Evolutionary conservation across 2,113 vertebrate genomes (phyloP).

Genomic region (Rattus rattus): DNA sequence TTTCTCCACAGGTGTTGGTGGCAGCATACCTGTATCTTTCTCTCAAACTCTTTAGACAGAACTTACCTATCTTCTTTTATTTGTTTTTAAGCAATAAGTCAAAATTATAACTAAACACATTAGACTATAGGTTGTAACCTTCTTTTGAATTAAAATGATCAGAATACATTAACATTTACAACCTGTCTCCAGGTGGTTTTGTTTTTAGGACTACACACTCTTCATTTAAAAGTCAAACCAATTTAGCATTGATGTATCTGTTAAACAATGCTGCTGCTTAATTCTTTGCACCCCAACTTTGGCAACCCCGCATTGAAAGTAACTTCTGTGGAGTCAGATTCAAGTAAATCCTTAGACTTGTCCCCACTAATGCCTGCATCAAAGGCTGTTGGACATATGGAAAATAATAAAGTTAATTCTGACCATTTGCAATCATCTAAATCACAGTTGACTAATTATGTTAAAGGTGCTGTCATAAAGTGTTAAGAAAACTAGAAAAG

Average conservation of each 20-base stretch:
- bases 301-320: not conserved
- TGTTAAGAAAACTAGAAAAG: not conserved
- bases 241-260: slow-evolving; percentile 64
- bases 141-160: slow-evolving; percentile 81
- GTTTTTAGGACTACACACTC: slow-evolving; percentile 44
- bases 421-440: not conserved
- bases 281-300: not conserved
- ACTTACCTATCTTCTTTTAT: not conserved
- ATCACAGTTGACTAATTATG: not conserved
- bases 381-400: not conserved
- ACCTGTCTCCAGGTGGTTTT: slow-evolving; percentile 64
- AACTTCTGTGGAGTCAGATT: not conserved
- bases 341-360: not conserved
- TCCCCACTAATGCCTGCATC: not conserved
- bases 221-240: slow-evolving; percentile 77
- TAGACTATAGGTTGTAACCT: slow-evolving; percentile 78
- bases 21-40: not conserved
- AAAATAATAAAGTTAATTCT: not conserved
- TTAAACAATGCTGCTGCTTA: slow-evolving; percentile 39
- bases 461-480: not conserved
- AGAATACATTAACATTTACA: slow-evolving; percentile 68
- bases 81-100: slow-evolving; percentile 45
- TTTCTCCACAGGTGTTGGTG: not conserved
- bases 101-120: slow-evolving; percentile 66
- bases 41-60: not conserved